These are phyloP conservation scores for Lycia hirtaria DNA, from an alignment of 2,888 invertebrate genomes.

Conservation along the genomic window DNA sequence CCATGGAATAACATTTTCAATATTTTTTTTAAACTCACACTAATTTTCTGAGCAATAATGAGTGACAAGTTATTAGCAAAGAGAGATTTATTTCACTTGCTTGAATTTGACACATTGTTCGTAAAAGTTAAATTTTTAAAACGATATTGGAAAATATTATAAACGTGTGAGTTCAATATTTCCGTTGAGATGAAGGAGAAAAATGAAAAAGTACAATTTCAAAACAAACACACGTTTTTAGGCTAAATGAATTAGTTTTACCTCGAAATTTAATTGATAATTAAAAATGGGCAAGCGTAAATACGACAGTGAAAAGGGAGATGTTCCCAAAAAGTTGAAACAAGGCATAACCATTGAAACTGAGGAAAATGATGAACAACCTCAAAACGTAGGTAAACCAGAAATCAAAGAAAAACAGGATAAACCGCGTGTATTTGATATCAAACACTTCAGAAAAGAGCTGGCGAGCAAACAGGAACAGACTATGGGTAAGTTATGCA, in stretches of 20 bases:
- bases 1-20: too few species aligned
- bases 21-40: too few species aligned
- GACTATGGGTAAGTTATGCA: constrained; percentile 78
- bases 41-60: too few species aligned
- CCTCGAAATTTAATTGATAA: constrained; percentile 24
- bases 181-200: too few species aligned
- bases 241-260: background rate
- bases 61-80: too few species aligned
- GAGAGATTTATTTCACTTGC: too few species aligned
- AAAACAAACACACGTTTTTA: constrained; percentile 60
- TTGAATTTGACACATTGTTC: too few species aligned
- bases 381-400: constrained; percentile 52
- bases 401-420: constrained; percentile 36
- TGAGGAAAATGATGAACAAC: constrained; percentile 51
- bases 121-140: too few species aligned
- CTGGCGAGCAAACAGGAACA: constrained; percentile 81
- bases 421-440: constrained; percentile 75
- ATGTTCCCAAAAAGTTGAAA: constrained; percentile 56
- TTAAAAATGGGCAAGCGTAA: constrained; percentile 72
- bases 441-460: constrained; percentile 86
- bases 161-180: too few species aligned
- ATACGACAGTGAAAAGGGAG: constrained; percentile 55
- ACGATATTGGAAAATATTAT: too few species aligned
- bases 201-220: too few species aligned
- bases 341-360: constrained; percentile 46